These are phyloP conservation scores for Trichogramma pretiosum DNA, from an alignment of 1,140 invertebrate species.

Conservation along the genomic window DNA sequence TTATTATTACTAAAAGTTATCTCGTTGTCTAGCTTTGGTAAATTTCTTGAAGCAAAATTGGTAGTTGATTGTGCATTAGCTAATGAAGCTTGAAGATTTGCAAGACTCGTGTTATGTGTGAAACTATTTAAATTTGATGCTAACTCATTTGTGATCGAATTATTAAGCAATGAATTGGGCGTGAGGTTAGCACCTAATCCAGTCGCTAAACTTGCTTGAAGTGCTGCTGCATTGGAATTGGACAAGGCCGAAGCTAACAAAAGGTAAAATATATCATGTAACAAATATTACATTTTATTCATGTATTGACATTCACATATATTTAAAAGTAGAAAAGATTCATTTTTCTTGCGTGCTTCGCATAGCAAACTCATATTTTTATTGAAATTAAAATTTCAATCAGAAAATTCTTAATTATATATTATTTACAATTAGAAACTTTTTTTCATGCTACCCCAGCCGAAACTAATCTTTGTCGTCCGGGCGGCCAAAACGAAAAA, in stretches of 20 bases:
- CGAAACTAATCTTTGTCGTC: neutral
- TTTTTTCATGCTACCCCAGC: too few species aligned
- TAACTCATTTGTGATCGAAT: conserved; percentile 40
- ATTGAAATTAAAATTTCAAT: too few species aligned
- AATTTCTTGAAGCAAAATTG: conserved; percentile 35
- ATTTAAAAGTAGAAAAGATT: too few species aligned
- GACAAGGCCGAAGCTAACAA: conserved; percentile 38
- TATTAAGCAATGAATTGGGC: conserved; percentile 39
- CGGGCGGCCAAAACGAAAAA: too few species aligned
- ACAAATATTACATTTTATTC: too few species aligned
- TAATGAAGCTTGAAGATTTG: conserved; percentile 39
- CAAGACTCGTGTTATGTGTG: conserved; percentile 36
- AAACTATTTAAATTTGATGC: conserved; percentile 42
- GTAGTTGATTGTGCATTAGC: conserved; percentile 38
- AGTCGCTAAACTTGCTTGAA: conserved; percentile 39
- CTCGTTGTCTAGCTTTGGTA: conserved; percentile 41
- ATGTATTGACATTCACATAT: too few species aligned
- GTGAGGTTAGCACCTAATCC: conserved; percentile 40
- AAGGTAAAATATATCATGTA: neutral
- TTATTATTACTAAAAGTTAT: conserved; percentile 35
- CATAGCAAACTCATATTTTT: too few species aligned
- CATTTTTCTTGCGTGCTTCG: too few species aligned
- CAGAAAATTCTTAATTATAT: too few species aligned
- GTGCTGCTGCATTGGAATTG: conserved; percentile 40
- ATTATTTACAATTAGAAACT: too few species aligned